These are phyloP conservation scores for Mus musculus DNA, from an alignment of 2,113 vertebrate species.

Conservation along the genomic window GRCm39 chrX:56422001-56422500, in stretches of 20 bases:
- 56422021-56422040: not conserved
- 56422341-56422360: not conserved
- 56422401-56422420: not conserved
- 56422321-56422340: not conserved
- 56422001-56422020: not conserved
- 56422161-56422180: not conserved
- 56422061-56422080: not conserved
- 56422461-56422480: not conserved
- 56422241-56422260: constrained; percentile 17
- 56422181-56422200: not conserved
- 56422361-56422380: not conserved
- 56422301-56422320: not conserved
- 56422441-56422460: not conserved
- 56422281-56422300: not conserved
- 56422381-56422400: not conserved
- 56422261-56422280: not conserved
- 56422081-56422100: not conserved
- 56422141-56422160: not conserved
- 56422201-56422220: not conserved
- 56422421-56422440: not conserved
- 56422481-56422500: not conserved
- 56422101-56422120: not conserved
- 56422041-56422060: not conserved
- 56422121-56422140: not conserved
- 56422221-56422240: not conserved